phyloP scores from a whole-genome alignment of 2,888 invertebrate genomes.

The Deilephila porcellus region DNA sequence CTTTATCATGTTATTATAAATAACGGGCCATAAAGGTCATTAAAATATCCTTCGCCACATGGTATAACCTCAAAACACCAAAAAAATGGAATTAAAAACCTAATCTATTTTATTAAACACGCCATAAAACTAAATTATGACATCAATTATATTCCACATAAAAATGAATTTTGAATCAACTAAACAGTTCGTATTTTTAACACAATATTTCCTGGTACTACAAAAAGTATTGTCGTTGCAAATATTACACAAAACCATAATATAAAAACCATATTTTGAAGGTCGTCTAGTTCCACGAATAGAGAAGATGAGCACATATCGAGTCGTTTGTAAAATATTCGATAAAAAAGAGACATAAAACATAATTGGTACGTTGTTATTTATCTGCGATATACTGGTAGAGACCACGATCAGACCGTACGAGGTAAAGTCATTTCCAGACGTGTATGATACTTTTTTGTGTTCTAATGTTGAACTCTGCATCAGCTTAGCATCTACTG shows the following conservation, averaged over 20 bases:
- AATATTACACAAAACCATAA: not conserved
- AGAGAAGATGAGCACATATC: not conserved
- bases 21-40: not conserved
- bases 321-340: not conserved
- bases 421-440: no score
- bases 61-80: not conserved
- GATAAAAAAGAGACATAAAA: slow-evolving; percentile 3
- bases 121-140: not conserved
- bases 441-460: no score
- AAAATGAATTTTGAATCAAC: no score
- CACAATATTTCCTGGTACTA: not conserved
- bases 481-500: no score
- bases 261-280: slow-evolving; percentile 9
- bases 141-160: not conserved
- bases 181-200: no score
- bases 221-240: not conserved
- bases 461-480: no score
- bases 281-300: slow-evolving; percentile 3
- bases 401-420: not conserved
- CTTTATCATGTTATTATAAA: not conserved
- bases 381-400: not conserved
- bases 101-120: not conserved
- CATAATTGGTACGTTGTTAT: slow-evolving; percentile 2
- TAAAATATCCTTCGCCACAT: not conserved
- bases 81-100: not conserved